Evolutionary conservation across 1,140 invertebrate species (phyloP), one percentile per base, ranked within the genome.

Genomic region (Bombus fervidus): DNA sequence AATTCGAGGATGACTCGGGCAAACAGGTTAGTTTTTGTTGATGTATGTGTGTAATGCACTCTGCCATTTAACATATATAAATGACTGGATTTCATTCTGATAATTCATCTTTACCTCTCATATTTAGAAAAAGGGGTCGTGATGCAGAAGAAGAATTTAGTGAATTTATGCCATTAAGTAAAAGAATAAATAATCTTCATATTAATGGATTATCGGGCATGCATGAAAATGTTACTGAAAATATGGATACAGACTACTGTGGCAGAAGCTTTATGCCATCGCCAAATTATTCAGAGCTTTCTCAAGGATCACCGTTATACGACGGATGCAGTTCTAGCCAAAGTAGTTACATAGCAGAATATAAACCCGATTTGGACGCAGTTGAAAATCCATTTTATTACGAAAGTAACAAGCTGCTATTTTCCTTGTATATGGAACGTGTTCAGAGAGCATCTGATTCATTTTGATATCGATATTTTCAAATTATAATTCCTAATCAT

Each of bases 121-220:
- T 87, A 91, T 95, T 89, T 92, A 97, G 97, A 89, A 97, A 97
- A 95, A 95, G 97, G 88, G 95, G 95, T 6, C 95, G 97, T 66
- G 94, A 93, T 75, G 91, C 94, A 43, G 97, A 97, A 93, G 97
- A 97, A 86, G 97, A 97, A 87, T 95, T 95, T 64, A 96, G 96
- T 89, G 97, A 97, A 91, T 97, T 97, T 91, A 97, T 97, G 96
- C 97, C 97, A 72, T 92, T 98, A 47, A 97, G 97, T 39, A 98
- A 98, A 94, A 95, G 97, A 90, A 97, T 97, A 84, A 98, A 97
- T 89, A 97, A 97, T 94, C 95, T 98, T n/a, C 97, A 97, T 89
- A 96, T 98, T 69, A 97, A 97, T 85, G 91, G 91, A 68, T 91
- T 95, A 18, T 92, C 92, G 2, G 91, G 91, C 18, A 75, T 94